phyloP scores from a whole-genome alignment of 2,113 vertebrate genomes.

The Edolisoma coerulescens region DNA sequence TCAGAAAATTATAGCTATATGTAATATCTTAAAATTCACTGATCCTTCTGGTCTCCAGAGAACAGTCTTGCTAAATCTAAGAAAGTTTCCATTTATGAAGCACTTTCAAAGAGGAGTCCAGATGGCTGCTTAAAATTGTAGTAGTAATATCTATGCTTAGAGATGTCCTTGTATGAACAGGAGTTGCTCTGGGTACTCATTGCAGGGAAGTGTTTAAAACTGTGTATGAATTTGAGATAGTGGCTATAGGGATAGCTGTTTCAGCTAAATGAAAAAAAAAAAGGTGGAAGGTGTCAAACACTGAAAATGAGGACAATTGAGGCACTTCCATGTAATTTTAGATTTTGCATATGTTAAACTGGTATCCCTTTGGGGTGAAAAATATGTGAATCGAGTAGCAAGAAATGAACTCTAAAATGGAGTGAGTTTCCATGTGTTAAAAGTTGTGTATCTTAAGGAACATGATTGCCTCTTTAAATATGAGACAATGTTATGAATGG shows the following conservation, averaged over 20 bases:
- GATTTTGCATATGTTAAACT: neutral
- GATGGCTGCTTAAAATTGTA: neutral
- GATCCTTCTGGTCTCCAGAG: neutral
- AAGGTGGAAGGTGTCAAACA: neutral
- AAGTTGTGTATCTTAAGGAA: neutral
- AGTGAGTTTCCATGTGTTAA: neutral
- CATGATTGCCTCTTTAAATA: neutral
- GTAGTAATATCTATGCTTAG: neutral
- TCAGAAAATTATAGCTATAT: neutral
- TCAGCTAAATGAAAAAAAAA: neutral
- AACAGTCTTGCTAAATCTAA: neutral
- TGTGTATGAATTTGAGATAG: neutral
- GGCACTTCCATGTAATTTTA: neutral
- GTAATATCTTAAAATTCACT: neutral
- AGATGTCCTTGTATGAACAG: neutral
- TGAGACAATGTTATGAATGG: neutral
- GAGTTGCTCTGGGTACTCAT: neutral
- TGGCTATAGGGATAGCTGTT: neutral
- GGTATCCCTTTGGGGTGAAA: neutral
- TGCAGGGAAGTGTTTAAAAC: neutral
- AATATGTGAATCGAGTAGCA: neutral
- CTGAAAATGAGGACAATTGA: neutral
- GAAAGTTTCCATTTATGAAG: neutral
- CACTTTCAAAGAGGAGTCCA: neutral
- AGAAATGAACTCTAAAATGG: neutral